Conservation (phyloP, 2,797 vertebrate species). For the Muscicapa comitata region DNA sequence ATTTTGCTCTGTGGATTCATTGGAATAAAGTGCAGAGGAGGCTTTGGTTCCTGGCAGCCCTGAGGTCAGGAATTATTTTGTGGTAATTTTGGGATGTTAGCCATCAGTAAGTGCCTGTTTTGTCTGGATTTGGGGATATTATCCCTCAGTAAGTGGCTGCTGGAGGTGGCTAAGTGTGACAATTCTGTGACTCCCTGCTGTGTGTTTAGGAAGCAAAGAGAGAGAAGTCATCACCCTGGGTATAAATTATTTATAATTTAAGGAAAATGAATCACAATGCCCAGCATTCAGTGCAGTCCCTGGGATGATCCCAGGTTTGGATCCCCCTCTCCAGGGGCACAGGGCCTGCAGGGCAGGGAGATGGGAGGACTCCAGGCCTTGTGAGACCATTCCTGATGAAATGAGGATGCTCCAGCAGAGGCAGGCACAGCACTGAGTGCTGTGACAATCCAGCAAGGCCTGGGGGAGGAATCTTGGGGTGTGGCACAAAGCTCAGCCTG, state of each 20-base stretch:
- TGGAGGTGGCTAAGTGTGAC: not conserved
- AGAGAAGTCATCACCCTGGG: not conserved
- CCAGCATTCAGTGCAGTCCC: not conserved
- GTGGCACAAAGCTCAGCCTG: not conserved
- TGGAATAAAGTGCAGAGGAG: not conserved
- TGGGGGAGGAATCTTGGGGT: accelerated
- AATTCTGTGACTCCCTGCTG: not conserved
- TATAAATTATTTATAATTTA: not conserved
- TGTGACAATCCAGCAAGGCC: not conserved
- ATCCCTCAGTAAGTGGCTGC: not conserved
- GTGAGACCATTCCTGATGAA: accelerated
- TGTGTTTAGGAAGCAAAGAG: not conserved
- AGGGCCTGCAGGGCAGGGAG: not conserved
- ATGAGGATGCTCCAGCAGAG: not conserved
- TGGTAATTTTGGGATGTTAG: not conserved
- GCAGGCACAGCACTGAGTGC: accelerated
- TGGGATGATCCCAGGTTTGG: not conserved
- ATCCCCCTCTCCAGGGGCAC: not conserved
- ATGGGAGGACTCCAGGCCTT: not conserved
- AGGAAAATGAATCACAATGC: not conserved
- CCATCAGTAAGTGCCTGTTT: not conserved
- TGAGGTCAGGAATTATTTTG: not conserved
- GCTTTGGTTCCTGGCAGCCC: not conserved
- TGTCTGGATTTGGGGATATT: not conserved
- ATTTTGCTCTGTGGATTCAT: not conserved